Evolutionary conservation across 2,113 vertebrate species (phyloP), one percentile per base, ranked within the genome.

Genomic region (Elephantulus edwardii): DNA sequence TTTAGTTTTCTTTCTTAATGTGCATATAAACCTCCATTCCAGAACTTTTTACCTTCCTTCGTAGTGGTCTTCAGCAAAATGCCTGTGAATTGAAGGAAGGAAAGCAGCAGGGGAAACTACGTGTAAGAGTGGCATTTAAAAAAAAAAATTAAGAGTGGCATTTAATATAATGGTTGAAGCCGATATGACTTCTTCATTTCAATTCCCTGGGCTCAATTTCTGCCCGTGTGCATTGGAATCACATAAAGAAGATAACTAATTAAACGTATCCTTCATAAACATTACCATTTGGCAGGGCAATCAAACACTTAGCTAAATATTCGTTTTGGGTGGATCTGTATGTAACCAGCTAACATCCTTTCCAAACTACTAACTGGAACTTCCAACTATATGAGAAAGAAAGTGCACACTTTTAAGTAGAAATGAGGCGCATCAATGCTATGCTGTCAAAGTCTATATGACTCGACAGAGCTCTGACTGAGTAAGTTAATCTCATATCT

Each of bases 1-100:
- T n/a, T n/a, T n/a, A n/a, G n/a, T n/a, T n/a, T 50, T 50, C 10
- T 70, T 72, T 62, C 46, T 66, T 79, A n/a, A 50, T 22, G 42
- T 74, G 16, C 72, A 80, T 80, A 58, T 54, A 89, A 88, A 83
- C 28, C 50, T 79, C 68, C 38, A 28, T 30, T 88, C 56, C 74
- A 94, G 33, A 92, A 81, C 71, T 64, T 90, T 77, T 75, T 78
- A 33, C 30, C 86, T 86, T 80, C 33, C 54, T 92, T 86, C 46
- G 50, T 26, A 86, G 50, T 83, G 19, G 17, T 58, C 64, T 83
- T 78, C 89, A 88, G 77, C 35, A 90, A 90, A 88, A 50, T 62
- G 8, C 17, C 30, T 90, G 28, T 35, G 75, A 48, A 88, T 82
- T 90, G 81, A 79, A 88, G 35, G 71, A 77, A 79, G 88, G 42